These are phyloP conservation scores for Luffia ferchaultella DNA, from an alignment of 2,888 invertebrate genomes.

Conservation along the genomic window DNA sequence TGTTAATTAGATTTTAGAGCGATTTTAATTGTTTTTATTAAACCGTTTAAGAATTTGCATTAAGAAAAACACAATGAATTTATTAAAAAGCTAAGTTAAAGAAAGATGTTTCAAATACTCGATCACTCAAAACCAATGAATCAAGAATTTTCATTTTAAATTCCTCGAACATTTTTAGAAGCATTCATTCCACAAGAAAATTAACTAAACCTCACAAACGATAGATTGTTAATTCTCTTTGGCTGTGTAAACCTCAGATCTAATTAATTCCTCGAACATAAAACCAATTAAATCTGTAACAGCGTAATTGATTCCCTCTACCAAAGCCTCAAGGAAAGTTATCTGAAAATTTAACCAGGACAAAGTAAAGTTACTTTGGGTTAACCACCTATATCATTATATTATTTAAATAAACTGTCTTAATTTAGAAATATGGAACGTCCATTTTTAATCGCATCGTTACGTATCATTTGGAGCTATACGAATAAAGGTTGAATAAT, in stretches of 20 bases:
- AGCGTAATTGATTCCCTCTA: slow-evolving; percentile 31
- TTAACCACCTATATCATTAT: not conserved
- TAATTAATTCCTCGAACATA: slow-evolving; percentile 58
- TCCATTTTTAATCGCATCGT: no score
- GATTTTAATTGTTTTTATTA: no score
- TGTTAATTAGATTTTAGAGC: no score
- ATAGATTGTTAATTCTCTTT: slow-evolving; percentile 43
- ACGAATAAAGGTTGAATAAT: no score
- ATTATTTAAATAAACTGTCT: not conserved
- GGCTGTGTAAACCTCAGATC: slow-evolving; percentile 56
- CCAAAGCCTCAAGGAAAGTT: slow-evolving; percentile 50
- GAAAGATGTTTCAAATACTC: no score
- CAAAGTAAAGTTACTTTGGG: slow-evolving; percentile 6
- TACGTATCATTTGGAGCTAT: no score
- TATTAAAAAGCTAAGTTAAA: no score
- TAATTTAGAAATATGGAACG: no score
- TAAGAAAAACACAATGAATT: no score
- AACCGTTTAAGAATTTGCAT: no score
- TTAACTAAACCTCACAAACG: slow-evolving; percentile 31
- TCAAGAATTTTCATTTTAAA: not conserved
- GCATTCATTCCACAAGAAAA: slow-evolving; percentile 16
- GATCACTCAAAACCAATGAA: no score
- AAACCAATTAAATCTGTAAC: slow-evolving; percentile 59
- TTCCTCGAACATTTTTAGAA: not conserved
- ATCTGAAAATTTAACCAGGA: slow-evolving; percentile 37